These are phyloP conservation scores for Neosalanx taihuensis DNA, from an alignment of 2,797 vertebrate genomes.

Conservation along the genomic window DNA sequence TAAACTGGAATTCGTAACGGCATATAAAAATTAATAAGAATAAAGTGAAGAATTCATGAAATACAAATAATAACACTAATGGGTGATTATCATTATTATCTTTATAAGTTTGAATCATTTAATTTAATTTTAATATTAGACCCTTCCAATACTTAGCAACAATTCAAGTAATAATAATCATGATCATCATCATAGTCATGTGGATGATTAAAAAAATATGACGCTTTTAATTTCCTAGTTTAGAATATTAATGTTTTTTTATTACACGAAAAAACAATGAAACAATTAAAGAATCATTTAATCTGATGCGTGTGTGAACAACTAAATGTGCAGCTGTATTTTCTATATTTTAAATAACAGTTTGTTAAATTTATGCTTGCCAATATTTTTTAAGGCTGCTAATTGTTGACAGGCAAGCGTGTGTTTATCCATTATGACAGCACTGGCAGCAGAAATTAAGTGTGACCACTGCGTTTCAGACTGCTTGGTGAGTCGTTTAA, in stretches of 20 bases:
- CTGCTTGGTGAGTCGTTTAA: constrained; percentile 64
- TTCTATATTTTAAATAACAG: constrained; percentile 55
- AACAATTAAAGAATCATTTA: neutral
- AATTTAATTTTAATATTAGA: no score
- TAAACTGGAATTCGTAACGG: neutral
- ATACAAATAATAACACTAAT: neutral
- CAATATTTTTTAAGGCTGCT: constrained; percentile 61
- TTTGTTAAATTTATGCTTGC: constrained; percentile 44
- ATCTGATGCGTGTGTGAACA: neutral
- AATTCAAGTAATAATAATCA: neutral
- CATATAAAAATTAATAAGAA: neutral
- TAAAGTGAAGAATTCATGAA: neutral
- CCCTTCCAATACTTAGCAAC: no score
- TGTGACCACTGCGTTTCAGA: constrained; percentile 72
- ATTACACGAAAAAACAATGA: neutral
- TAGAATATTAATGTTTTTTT: neutral
- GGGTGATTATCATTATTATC: neutral
- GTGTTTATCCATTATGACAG: constrained; percentile 72
- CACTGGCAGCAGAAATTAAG: constrained; percentile 70
- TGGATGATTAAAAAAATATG: neutral
- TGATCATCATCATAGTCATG: neutral
- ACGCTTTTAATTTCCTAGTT: neutral
- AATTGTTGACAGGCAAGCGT: constrained; percentile 62
- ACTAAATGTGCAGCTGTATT: constrained; percentile 51
- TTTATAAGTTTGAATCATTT: no score